Evolutionary conservation across 2,797 vertebrate genomes (phyloP).

Genomic region (Erpetoichthys calabaricus): DNA sequence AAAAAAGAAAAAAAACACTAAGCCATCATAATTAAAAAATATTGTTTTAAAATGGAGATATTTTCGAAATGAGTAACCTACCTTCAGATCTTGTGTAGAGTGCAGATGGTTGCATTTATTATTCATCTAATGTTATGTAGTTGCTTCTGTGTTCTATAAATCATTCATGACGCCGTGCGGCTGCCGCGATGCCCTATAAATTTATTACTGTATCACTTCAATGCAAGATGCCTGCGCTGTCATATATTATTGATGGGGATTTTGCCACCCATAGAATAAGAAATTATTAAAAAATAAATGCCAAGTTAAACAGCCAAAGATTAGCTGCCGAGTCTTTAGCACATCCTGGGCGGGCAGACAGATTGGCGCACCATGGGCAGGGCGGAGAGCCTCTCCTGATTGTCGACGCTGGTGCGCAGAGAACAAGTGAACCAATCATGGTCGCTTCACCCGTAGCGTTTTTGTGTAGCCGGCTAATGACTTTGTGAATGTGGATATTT

Average conservation of each 20-base stretch:
- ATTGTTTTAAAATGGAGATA: constrained; percentile 16
- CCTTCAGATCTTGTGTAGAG: constrained; percentile 40
- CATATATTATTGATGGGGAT: constrained; percentile 10
- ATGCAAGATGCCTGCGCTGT: constrained; percentile 4
- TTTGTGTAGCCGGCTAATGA: too few species aligned
- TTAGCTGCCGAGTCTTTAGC: background rate
- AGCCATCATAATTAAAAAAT: background rate
- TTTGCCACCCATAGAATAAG: constrained; percentile 15
- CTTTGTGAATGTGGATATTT: too few species aligned
- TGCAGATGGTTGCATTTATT: constrained; percentile 68
- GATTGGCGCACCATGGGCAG: too few species aligned
- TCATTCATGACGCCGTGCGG: constrained; percentile 4
- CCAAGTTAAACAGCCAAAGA: background rate
- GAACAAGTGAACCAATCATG: too few species aligned
- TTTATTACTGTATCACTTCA: constrained; percentile 11
- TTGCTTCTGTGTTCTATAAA: constrained; percentile 16
- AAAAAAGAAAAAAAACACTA: too few species aligned
- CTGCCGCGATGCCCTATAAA: constrained; percentile 9
- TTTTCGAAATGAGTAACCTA: constrained; percentile 32
- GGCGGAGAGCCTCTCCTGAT: too few species aligned
- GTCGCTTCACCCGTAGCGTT: too few species aligned
- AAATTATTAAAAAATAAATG: constrained; percentile 2
- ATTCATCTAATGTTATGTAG: constrained; percentile 60
- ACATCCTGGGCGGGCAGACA: too few species aligned
- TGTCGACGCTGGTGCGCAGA: too few species aligned